Evolutionary conservation across 2,888 invertebrate species (phyloP).

Genomic region (Hirtodrosophila alboralis): DNA sequence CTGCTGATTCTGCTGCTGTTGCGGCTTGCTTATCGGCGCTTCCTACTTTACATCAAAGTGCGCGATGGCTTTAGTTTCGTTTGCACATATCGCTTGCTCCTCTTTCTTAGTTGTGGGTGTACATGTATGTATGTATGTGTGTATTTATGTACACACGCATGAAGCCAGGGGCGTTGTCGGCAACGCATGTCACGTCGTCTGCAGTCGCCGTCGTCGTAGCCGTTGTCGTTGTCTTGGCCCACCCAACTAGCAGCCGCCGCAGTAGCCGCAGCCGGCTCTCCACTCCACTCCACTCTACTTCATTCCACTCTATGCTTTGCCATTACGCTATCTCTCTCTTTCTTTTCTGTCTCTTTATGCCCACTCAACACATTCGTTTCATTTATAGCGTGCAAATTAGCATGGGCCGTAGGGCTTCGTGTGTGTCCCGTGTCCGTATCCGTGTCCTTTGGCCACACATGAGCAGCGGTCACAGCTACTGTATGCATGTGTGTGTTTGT

Average conservation of each 20-base stretch:
- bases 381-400: slow-evolving; percentile 80
- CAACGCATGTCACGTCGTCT: slow-evolving; percentile 52
- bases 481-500: slow-evolving; percentile 14
- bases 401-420: slow-evolving; percentile 69
- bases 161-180: slow-evolving; percentile 55
- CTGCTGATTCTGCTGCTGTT: slow-evolving; percentile 14
- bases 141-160: slow-evolving; percentile 17
- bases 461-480: slow-evolving; percentile 48
- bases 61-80: slow-evolving; percentile 35
- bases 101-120: slow-evolving; percentile 28
- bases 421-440: slow-evolving; percentile 28
- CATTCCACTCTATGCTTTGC: not conserved
- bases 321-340: not conserved
- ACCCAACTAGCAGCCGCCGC: slow-evolving; percentile 46
- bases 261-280: slow-evolving; percentile 44
- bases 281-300: slow-evolving; percentile 44
- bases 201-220: slow-evolving; percentile 26
- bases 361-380: slow-evolving; percentile 73
- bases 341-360: slow-evolving; percentile 10
- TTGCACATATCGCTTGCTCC: slow-evolving; percentile 28
- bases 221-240: slow-evolving; percentile 35
- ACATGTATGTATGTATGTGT: not conserved
- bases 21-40: slow-evolving; percentile 54
- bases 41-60: slow-evolving; percentile 62
- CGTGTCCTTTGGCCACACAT: slow-evolving; percentile 59